Percentiles rank a stretch among this genome's conserved stretches.
These are phyloP conservation scores for Crenichthys baileyi DNA, from an alignment of 2,797 vertebrate genomes.

Conservation along the genomic window DNA sequence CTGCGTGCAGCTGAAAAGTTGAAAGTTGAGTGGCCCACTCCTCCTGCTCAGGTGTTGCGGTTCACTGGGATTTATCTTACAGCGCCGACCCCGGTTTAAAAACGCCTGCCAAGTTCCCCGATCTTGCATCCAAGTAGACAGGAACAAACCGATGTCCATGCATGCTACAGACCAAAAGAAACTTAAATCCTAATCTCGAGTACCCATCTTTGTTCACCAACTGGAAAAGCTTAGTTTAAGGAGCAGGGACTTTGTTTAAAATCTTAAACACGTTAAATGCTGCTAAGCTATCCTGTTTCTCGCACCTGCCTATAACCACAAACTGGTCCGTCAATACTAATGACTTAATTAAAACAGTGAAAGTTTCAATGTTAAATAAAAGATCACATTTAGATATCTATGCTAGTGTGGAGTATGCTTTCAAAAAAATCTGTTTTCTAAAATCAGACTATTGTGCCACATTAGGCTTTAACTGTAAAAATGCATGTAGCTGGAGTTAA, in stretches of 20 bases:
- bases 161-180: too few species aligned
- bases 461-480: not conserved
- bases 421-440: too few species aligned
- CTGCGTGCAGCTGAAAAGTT: too few species aligned
- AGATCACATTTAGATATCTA: not conserved
- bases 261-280: not conserved
- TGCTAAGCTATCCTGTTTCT: not conserved
- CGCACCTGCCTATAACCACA: not conserved
- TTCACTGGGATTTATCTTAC: too few species aligned
- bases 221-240: not conserved
- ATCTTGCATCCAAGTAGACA: too few species aligned
- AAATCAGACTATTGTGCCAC: conserved; percentile 1
- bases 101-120: too few species aligned
- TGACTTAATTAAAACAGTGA: not conserved
- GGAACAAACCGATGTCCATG: too few species aligned
- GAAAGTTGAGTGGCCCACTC: too few species aligned
- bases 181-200: not conserved
- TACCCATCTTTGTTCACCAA: not conserved
- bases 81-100: too few species aligned
- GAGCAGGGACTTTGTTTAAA: not conserved
- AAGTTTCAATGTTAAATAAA: not conserved
- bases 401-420: not conserved
- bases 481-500: not conserved
- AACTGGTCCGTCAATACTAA: not conserved
- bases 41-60: too few species aligned